phyloP scores from a whole-genome alignment of 2,888 invertebrate species.

The Yponomeuta plumbellus region DNA sequence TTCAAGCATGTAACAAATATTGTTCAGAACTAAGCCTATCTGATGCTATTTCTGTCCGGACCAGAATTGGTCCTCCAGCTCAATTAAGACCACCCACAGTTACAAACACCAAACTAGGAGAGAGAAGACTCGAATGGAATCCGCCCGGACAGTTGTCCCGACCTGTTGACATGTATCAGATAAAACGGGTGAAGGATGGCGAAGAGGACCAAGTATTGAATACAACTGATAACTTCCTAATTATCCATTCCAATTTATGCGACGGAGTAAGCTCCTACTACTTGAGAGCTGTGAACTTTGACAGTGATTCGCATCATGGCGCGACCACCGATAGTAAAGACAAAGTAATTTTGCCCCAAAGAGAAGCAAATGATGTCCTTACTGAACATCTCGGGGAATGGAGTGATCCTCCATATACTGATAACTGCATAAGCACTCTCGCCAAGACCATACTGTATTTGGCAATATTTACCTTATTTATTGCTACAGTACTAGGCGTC shows the following conservation, averaged over 20 bases:
- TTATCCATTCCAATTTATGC: not conserved
- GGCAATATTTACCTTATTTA: not conserved
- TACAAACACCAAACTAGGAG: slow-evolving; percentile 32
- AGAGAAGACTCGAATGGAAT: slow-evolving; percentile 64
- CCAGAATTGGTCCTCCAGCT: slow-evolving; percentile 79
- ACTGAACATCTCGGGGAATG: slow-evolving; percentile 51
- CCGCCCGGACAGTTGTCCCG: not conserved
- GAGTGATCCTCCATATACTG: slow-evolving; percentile 41
- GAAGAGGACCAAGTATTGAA: slow-evolving; percentile 39
- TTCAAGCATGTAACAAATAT: slow-evolving; percentile 81
- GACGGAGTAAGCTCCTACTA: slow-evolving; percentile 48
- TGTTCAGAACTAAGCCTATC: slow-evolving; percentile 76
- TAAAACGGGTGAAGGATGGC: slow-evolving; percentile 45
- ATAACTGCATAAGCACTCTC: slow-evolving; percentile 49
- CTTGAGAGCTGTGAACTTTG: slow-evolving; percentile 62
- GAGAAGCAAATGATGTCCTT: slow-evolving; percentile 26
- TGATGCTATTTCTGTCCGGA: slow-evolving; percentile 68
- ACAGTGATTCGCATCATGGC: slow-evolving; percentile 51
- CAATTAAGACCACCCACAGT: slow-evolving; percentile 48
- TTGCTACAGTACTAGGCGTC: slow-evolving; percentile 41
- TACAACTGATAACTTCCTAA: slow-evolving; percentile 34
- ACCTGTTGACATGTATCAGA: not conserved
- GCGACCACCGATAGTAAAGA: slow-evolving; percentile 34
- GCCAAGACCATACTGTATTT: slow-evolving; percentile 27
- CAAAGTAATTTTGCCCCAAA: slow-evolving; percentile 38